Conservation (phyloP, 2,113 vertebrate species). For the Manacus vitellinus region DNA sequence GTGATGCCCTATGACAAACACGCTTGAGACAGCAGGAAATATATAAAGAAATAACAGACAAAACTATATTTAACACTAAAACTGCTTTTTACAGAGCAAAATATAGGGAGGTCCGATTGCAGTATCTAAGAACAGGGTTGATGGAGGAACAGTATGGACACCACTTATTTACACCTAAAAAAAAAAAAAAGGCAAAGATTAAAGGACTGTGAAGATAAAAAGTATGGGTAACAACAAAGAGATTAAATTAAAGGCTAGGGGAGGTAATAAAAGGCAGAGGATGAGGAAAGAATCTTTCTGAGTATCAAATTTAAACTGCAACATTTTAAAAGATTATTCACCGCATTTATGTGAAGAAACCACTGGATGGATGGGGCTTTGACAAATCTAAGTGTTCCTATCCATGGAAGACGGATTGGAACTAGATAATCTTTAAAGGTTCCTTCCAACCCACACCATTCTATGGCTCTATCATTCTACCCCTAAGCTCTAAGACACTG, state of each 20-base stretch:
- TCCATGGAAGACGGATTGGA: not conserved
- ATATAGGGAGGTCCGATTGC: not conserved
- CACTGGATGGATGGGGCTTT: not conserved
- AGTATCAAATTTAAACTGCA: not conserved
- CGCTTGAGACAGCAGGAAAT: not conserved
- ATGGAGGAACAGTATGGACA: not conserved
- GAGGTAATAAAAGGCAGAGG: not conserved
- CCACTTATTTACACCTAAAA: not conserved
- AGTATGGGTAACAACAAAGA: not conserved
- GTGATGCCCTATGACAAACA: not conserved
- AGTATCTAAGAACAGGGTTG: not conserved
- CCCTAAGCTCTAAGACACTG: not conserved
- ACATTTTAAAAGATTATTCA: not conserved
- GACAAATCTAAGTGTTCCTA: not conserved
- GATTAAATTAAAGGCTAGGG: not conserved
- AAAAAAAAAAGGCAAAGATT: not conserved
- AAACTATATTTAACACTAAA: not conserved
- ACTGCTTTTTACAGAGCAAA: not conserved
- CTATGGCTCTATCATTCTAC: not conserved
- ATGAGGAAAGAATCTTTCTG: not conserved
- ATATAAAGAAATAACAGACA: not conserved
- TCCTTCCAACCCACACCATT: not conserved
- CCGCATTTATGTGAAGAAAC: not conserved
- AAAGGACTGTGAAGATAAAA: not conserved
- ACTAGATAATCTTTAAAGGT: not conserved